Evolutionary conservation across 1,140 invertebrate species (phyloP).

Genomic region (Drosophila gunungcola): DNA sequence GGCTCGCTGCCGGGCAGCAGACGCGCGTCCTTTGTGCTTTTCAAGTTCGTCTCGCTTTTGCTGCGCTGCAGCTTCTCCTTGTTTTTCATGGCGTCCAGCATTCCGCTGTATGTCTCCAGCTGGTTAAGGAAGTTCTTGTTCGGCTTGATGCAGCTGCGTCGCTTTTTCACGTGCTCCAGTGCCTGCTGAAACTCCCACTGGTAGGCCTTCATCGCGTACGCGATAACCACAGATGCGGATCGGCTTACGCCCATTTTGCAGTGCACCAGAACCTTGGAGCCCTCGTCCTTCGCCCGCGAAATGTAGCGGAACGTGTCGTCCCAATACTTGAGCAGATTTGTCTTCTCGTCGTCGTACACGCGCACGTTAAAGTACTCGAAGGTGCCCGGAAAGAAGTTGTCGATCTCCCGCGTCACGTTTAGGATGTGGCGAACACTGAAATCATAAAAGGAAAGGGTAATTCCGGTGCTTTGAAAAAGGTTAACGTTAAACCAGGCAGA

Average conservation of each 20-base stretch:
- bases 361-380: slow-evolving; percentile 98
- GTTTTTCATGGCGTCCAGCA: slow-evolving; percentile 98
- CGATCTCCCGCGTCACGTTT: slow-evolving; percentile 99
- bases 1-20: slow-evolving; percentile 87
- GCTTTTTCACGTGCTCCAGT: slow-evolving; percentile 94
- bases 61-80: slow-evolving; percentile 95
- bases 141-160: slow-evolving; percentile 96
- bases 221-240: slow-evolving; percentile 98
- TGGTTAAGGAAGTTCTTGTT: slow-evolving; percentile 97
- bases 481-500: too few species aligned
- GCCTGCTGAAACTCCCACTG: slow-evolving; percentile 96
- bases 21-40: slow-evolving; percentile 85
- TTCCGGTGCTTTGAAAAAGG: too few species aligned
- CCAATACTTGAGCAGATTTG: slow-evolving; percentile 98
- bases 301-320: slow-evolving; percentile 99
- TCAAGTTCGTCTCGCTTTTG: slow-evolving; percentile 96
- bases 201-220: slow-evolving; percentile 99
- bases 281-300: slow-evolving; percentile 94
- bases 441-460: slow-evolving; percentile 61
- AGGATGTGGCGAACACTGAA: slow-evolving; percentile 97
- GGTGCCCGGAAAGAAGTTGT: slow-evolving; percentile 99
- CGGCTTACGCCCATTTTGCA: slow-evolving; percentile 99
- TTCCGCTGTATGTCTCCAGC: slow-evolving; percentile 97
- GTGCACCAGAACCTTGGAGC: slow-evolving; percentile 97
- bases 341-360: slow-evolving; percentile 98